Evolutionary conservation across 2,113 vertebrate species (phyloP).

Genomic region (Meles meles): DNA sequence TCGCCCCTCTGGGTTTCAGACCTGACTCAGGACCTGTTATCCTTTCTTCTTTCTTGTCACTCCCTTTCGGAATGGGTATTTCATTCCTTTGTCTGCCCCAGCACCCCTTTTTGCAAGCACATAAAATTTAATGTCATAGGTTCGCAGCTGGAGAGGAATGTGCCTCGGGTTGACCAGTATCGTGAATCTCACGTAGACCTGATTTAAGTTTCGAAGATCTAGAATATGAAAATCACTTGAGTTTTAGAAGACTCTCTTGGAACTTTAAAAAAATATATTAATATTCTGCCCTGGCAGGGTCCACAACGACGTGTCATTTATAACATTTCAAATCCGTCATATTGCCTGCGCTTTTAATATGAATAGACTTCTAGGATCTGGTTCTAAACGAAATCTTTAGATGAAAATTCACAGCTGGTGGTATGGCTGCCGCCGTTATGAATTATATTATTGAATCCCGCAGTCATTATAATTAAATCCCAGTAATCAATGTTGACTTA

Average conservation of each 20-base stretch:
- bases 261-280: neutral
- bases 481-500: neutral
- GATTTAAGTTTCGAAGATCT: neutral
- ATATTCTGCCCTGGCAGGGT: neutral
- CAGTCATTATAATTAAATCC: neutral
- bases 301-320: neutral
- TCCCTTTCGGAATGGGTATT: too few species aligned
- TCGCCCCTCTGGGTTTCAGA: neutral
- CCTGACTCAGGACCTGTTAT: too few species aligned
- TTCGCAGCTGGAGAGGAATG: neutral
- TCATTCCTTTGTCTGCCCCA: neutral
- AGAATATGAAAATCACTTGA: neutral
- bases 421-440: neutral
- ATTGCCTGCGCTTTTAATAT: too few species aligned
- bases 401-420: neutral
- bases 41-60: too few species aligned
- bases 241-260: neutral
- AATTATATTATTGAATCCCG: neutral
- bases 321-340: fast-evolving
- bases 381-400: neutral
- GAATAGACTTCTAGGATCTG: neutral
- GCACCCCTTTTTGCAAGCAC: neutral
- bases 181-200: neutral
- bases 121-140: too few species aligned
- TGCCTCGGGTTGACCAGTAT: fast-evolving